Percentiles rank a stretch among this genome's conserved stretches.
These are phyloP conservation scores for Dicentrarchus labrax DNA, from an alignment of 2,113 vertebrate species.

Conservation along the genomic window DNA sequence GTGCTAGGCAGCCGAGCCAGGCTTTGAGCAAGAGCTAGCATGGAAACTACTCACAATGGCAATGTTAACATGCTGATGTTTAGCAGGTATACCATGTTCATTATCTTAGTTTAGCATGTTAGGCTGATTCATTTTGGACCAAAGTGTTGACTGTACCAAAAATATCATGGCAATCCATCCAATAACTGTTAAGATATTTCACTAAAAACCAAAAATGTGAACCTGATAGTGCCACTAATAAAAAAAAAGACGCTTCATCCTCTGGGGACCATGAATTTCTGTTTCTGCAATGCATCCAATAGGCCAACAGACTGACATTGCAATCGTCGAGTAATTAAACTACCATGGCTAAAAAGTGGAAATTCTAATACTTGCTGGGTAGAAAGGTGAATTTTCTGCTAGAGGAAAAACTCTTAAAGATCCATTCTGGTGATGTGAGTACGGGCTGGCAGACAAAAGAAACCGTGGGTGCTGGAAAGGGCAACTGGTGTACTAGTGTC, in stretches of 20 bases:
- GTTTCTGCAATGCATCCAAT: no score
- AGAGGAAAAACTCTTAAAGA: slow-evolving; percentile 30
- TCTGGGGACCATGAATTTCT: no score
- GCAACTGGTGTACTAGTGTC: slow-evolving; percentile 51
- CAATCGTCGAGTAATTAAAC: background rate
- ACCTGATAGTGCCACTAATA: background rate
- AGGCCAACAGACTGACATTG: background rate
- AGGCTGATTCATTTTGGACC: background rate
- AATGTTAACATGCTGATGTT: background rate
- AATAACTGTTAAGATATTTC: background rate
- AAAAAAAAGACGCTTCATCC: background rate
- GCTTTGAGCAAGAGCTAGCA: background rate
- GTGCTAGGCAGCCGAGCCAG: background rate
- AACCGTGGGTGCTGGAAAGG: slow-evolving; percentile 42
- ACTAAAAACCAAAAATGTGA: background rate
- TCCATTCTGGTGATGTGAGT: background rate
- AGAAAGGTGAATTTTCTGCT: slow-evolving; percentile 1
- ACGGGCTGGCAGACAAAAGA: slow-evolving; percentile 39
- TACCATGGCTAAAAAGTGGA: background rate
- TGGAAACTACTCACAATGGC: no score
- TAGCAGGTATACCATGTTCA: background rate
- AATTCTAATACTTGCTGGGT: background rate
- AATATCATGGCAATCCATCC: background rate
- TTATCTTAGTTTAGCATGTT: background rate
- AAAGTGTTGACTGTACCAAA: background rate